Evolutionary conservation across 2,797 vertebrate genomes (phyloP).

Genomic region (Epinephelus awoara): DNA sequence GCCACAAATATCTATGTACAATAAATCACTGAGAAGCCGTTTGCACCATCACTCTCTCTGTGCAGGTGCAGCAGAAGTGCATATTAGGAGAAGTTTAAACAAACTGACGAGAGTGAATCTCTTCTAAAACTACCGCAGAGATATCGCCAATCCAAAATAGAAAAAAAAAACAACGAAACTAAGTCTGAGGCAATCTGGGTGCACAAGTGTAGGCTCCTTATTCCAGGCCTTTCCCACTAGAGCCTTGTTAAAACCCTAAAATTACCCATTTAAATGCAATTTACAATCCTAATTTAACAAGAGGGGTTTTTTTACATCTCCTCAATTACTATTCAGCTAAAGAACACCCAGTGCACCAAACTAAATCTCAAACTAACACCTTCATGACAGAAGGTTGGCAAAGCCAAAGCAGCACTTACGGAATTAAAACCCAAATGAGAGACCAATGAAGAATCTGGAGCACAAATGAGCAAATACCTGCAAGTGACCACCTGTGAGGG

Average conservation of each 20-base stretch:
- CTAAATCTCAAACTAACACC: not conserved
- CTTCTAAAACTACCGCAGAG: not conserved
- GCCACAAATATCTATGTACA: not conserved
- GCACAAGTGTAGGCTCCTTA: constrained; percentile 6
- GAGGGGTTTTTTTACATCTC: constrained; percentile 17
- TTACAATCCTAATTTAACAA: constrained; percentile 42
- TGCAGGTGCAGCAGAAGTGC: constrained; percentile 1
- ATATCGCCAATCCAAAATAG: not conserved
- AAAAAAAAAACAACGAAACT: not conserved
- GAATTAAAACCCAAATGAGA: constrained; percentile 18
- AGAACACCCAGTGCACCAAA: constrained; percentile 18
- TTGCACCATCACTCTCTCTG: not conserved
- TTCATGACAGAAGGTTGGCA: constrained; percentile 24
- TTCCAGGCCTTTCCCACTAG: constrained; percentile 5
- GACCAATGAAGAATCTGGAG: constrained; percentile 7
- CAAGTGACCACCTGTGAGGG: too few relatives aligned
- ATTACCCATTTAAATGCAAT: constrained; percentile 53
- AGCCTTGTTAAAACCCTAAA: constrained; percentile 53
- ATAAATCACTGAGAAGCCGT: not conserved
- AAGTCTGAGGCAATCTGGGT: not conserved
- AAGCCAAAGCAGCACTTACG: not conserved
- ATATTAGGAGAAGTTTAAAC: not conserved
- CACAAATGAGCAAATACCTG: too few relatives aligned
- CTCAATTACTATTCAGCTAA: constrained; percentile 28
- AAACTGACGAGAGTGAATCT: not conserved